Percentiles rank a stretch among this genome's conserved stretches.
Evolutionary conservation across 2,113 vertebrate species (phyloP).

Genomic region (Macroglossus sobrinus): DNA sequence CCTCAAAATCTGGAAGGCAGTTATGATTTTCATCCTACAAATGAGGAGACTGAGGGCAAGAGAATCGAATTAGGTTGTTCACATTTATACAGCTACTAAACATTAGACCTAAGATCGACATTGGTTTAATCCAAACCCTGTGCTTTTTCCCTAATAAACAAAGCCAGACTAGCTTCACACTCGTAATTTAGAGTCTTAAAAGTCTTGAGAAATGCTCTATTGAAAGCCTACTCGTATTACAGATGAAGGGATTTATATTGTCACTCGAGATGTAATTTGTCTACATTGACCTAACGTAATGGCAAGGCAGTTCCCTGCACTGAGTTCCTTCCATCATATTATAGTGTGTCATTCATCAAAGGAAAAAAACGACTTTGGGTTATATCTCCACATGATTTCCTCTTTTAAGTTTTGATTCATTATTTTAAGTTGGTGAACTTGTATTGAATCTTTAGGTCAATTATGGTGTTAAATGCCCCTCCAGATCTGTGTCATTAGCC

Average conservation of each 20-base stretch:
- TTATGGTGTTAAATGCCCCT: not conserved
- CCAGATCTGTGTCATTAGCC: not conserved
- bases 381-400: not conserved
- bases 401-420: not conserved
- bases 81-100: not conserved
- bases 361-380: not conserved
- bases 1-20: not conserved
- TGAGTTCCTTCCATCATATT: not conserved
- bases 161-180: not conserved
- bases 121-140: rapidly evolving
- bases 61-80: not conserved
- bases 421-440: not conserved
- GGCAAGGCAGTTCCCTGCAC: not conserved
- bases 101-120: not conserved
- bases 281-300: not conserved
- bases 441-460: not conserved
- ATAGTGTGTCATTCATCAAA: not conserved
- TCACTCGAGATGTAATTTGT: not conserved
- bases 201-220: not conserved
- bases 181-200: not conserved
- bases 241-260: not conserved
- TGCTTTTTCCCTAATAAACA: not conserved
- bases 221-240: not conserved
- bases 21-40: not conserved
- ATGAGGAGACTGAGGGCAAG: not conserved